Evolutionary conservation across 2,797 vertebrate genomes (phyloP).

Genomic region (Alca torda): DNA sequence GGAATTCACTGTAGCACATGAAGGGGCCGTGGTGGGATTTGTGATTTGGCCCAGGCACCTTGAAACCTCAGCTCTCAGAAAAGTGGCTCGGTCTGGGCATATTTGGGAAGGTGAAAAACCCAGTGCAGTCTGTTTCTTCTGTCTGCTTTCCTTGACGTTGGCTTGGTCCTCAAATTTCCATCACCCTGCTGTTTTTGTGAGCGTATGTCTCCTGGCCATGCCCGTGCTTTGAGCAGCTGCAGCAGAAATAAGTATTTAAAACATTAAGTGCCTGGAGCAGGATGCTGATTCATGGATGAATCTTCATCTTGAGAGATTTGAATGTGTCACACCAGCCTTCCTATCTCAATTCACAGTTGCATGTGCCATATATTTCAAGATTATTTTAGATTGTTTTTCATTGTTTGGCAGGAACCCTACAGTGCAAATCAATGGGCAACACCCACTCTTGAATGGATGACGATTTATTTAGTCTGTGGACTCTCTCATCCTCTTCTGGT

Average conservation of each 20-base stretch:
- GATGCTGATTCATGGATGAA: background rate
- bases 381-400: background rate
- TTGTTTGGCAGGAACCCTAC: background rate
- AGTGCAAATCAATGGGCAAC: background rate
- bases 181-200: background rate
- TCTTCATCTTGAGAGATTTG: background rate
- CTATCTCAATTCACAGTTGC: background rate
- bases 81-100: background rate
- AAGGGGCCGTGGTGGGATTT: fast-evolving
- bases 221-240: background rate
- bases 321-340: background rate
- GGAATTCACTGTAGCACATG: background rate
- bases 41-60: background rate
- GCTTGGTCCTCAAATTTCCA: constrained; percentile 17
- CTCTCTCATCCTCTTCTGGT: background rate
- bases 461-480: background rate
- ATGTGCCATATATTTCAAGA: background rate
- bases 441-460: background rate
- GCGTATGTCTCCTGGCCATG: fast-evolving
- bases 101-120: background rate
- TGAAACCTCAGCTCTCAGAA: background rate
- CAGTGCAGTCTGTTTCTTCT: background rate
- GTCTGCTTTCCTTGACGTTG: background rate
- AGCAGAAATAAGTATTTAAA: background rate
- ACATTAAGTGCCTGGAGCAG: background rate